Conservation (phyloP, 2,888 invertebrate genomes). For the Cosmorhoe ocellata region DNA sequence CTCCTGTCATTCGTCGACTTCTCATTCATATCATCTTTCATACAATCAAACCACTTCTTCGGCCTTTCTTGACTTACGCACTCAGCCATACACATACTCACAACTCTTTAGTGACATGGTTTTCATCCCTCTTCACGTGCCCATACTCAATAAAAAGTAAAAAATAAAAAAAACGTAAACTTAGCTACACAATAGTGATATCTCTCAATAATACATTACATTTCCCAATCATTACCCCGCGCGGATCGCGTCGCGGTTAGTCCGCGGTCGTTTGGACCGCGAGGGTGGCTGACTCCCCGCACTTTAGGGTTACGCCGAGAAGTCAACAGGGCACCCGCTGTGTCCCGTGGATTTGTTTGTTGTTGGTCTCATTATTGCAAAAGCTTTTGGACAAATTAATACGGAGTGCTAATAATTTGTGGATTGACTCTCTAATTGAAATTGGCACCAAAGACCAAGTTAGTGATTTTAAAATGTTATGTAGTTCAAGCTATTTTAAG, state of each 20-base stretch:
- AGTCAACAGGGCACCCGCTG: conserved; percentile 41
- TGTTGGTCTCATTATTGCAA: conserved; percentile 30
- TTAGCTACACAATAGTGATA: no score
- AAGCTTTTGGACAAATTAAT: conserved; percentile 21
- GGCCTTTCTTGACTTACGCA: no score
- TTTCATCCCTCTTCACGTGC: no score
- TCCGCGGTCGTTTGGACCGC: conserved; percentile 25
- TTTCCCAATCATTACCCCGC: conserved; percentile 37
- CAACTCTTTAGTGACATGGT: no score
- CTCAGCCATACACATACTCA: no score
- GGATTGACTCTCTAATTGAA: neutral
- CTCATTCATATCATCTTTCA: no score
- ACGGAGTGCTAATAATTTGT: conserved; percentile 14
- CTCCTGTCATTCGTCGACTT: no score
- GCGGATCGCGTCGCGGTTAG: conserved; percentile 36
- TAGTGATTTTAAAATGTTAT: no score
- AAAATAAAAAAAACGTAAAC: no score
- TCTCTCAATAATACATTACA: conserved; percentile 1
- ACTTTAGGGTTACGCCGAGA: conserved; percentile 53
- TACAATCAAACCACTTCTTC: no score
- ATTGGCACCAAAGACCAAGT: neutral
- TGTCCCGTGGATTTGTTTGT: conserved; percentile 41
- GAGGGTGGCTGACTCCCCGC: conserved; percentile 50
- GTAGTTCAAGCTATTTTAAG: no score
- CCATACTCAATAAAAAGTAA: no score